These are phyloP conservation scores for Tenthredo mesomela DNA, from an alignment of 2,888 invertebrate species.

Conservation along the genomic window DNA sequence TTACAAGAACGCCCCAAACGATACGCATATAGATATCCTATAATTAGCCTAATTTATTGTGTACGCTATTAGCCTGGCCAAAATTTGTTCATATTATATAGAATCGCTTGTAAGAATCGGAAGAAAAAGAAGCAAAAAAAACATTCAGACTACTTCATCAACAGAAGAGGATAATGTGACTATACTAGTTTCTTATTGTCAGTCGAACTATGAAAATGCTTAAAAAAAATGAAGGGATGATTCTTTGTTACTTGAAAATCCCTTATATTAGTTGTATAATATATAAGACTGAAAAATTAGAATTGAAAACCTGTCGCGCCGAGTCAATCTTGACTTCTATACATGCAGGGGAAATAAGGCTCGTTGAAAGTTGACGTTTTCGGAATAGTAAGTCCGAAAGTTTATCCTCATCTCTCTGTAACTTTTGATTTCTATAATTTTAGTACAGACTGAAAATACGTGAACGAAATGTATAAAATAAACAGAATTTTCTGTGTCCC, in stretches of 20 bases:
- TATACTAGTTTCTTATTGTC: not conserved
- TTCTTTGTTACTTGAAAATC: not conserved
- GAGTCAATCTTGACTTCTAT: not conserved
- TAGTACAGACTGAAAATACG: slow-evolving; percentile 44
- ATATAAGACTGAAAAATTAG: not conserved
- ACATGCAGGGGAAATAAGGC: not conserved
- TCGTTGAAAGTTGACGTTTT: slow-evolving; percentile 48
- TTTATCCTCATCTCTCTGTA: slow-evolving; percentile 36
- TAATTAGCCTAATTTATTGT: slow-evolving; percentile 23
- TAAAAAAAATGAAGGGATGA: not conserved
- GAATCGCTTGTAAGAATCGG: not conserved
- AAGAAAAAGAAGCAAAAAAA: not conserved
- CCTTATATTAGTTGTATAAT: not conserved
- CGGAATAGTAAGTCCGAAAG: slow-evolving; percentile 48
- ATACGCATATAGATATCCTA: slow-evolving; percentile 18
- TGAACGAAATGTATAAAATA: slow-evolving; percentile 52
- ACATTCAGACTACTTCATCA: not conserved
- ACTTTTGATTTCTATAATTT: slow-evolving; percentile 54
- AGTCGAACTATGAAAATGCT: not conserved
- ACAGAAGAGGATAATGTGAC: not conserved
- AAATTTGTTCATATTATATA: not conserved
- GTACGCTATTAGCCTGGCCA: not conserved
- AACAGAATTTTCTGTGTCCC: slow-evolving; percentile 42
- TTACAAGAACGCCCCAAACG: slow-evolving; percentile 19
- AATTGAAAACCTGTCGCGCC: slow-evolving; percentile 22